Conservation (phyloP, 2,797 vertebrate species). For the Coregonus sp. region DNA sequence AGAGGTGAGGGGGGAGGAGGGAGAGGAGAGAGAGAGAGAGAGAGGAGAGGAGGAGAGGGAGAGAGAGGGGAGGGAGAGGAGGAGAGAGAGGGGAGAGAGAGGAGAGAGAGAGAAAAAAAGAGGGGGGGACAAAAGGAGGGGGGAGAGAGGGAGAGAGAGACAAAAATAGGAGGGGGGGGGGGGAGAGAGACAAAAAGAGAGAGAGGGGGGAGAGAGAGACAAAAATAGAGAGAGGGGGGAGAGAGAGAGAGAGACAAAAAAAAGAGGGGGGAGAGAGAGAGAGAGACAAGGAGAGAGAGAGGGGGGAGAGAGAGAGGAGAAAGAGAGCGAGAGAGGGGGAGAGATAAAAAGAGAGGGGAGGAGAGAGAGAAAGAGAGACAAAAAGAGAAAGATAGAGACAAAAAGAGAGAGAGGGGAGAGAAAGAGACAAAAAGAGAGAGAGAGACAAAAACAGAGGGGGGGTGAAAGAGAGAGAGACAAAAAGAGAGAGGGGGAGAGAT, state of each 20-base stretch:
- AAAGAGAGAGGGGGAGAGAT: constrained; percentile 23
- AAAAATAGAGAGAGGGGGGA: neutral
- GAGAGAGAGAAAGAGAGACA: neutral
- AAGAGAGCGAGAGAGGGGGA: neutral
- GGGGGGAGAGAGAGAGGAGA: neutral
- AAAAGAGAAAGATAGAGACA: neutral
- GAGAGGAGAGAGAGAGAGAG: neutral
- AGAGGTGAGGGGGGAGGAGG: no score
- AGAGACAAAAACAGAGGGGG: neutral
- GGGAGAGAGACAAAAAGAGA: no score
- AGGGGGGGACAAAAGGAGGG: neutral
- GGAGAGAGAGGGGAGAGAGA: neutral
- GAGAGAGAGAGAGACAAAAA: no score
- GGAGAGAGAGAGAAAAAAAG: neutral
- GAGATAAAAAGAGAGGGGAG: constrained; percentile 17
- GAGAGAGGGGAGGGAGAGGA: neutral
- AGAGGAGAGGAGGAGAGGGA: neutral
- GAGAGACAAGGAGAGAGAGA: neutral
- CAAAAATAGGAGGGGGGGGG: no score
- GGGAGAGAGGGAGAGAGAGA: neutral
- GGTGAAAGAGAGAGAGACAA: neutral
- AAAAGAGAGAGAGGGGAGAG: neutral
- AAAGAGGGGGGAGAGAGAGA: neutral
- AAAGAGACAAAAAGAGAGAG: constrained; percentile 17
- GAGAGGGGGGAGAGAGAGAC: neutral